Base-by-base conservation (phyloP, 2,113 vertebrate species). In the Tautogolabrus adspersus region DNA sequence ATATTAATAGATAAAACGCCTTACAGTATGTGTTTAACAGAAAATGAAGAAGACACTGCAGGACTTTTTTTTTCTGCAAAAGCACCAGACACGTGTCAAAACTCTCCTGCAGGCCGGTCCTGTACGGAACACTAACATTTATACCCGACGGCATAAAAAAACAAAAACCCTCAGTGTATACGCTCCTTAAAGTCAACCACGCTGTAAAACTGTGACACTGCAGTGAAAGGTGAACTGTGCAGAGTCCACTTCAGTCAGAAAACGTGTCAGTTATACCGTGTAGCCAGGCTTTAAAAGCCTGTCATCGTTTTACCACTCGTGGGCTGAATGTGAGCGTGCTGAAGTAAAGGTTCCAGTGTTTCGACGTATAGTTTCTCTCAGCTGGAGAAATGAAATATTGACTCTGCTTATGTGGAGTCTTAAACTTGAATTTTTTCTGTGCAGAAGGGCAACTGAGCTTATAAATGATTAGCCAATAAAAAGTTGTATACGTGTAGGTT, bases 1-100 rank as follows among this genome's bases (percentile, higher is more conserved):
- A 23, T 23, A 84, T 72, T 65, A 49, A 68, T 49, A 75, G 66
- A 72, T 19, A 34, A 57, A 66, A 67, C n/a, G n/a, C n/a, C n/a
- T 26, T 2, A 13, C 26, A 18, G 40, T 21, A 9, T 26, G 10
- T 10, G 1, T n/a, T 16, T 26, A 30, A 49, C 9, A 26, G 26
- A 52, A 58, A 26, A 37, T 16, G 11, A 46, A 16, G 1, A 6
- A 2, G 9, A 34, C 62, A 59, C 38, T 34, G 23, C 16, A 13
- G 49, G 8, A 23, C 38, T 57, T 47, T 44, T 34, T 34, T 34
- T 37, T 11, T 8, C 30, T 26, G 2, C 23, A 46, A n/a, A 58
- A 55, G 38, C 55, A 42, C 7, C 49, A 44, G 60, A 46, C 47
- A 51, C 37, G 21, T 62, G 63, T 77, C 46, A 85, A 34, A 44